Evolutionary conservation across 2,888 invertebrate species (phyloP), one percentile per base, ranked within the genome.

Genomic region (Nymphalis urticae): DNA sequence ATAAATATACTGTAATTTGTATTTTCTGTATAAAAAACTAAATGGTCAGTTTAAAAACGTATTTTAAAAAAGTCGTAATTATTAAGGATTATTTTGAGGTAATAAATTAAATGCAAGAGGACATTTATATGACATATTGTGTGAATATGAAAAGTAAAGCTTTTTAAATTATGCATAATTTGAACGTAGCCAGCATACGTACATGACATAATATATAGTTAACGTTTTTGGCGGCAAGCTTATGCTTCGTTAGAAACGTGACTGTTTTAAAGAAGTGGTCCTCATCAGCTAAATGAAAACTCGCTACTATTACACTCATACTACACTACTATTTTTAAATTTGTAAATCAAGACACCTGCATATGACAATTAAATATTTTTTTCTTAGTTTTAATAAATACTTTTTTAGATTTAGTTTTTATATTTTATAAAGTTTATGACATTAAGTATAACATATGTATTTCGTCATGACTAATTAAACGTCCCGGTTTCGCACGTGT

Each of bases 241-340:
- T 69, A 76, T 73, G 72, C 69, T 74, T 75, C 72, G 69, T 72
- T 73, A 72, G 63, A 61, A 58, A 76, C 76, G 75, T 75, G 76
- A 74, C 72, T 69, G 68, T 70, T 62, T 65, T 68, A 63, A 53
- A 66, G 70, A 72, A 71, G 73, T 73, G 59, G 69, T 68, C 68
- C 68, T 67, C 72, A 75, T 72, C 64, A 68, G 66, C 64, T 67
- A 62, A 70, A 68, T 27, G 51, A 68, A 66, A 70, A 59, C 56
- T 60, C 61, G 51, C 64, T 58, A 64, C 60, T 48, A 56, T 50
- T 70, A 51, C 64, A 60, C 66, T 62, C 48, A 50, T 48, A 58
- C 19, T 61, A 69, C 59, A 66, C 70, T 62, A 48, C 9, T 56
- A 16, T 42, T 13, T 42, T 42, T 13, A 13, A 42, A 13, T 4